A percentile compares a stretch with the other conserved stretches of the same genome.
Evolutionary conservation across 2,113 vertebrate species (phyloP).

Genomic region (Neodontobutis hainanensis): DNA sequence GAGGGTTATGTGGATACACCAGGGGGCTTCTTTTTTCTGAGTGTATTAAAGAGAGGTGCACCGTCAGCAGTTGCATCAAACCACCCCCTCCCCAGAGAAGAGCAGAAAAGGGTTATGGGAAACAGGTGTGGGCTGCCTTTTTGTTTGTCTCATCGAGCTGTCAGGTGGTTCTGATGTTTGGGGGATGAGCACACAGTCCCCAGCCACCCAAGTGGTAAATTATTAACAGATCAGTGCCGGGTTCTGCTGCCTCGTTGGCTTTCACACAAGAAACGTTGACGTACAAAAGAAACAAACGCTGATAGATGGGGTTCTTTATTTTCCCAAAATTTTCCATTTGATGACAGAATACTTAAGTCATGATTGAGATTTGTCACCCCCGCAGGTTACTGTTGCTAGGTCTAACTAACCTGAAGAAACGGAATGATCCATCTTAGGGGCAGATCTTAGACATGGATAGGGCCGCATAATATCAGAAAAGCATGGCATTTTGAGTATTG

Average conservation of each 20-base stretch:
- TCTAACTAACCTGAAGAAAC: not conserved
- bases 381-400: not conserved
- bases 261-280: constrained; percentile 16
- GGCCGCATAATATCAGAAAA: too few species aligned
- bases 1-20: constrained; percentile 47
- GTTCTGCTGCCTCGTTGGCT: constrained; percentile 24
- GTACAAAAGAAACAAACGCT: not conserved
- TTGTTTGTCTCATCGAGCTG: constrained; percentile 65
- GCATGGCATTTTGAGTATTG: too few species aligned
- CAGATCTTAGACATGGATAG: too few species aligned
- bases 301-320: constrained; percentile 17
- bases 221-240: constrained; percentile 46
- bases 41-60: constrained; percentile 55
- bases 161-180: constrained; percentile 54
- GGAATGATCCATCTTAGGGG: too few species aligned
- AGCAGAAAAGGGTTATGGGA: constrained; percentile 66
- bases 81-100: constrained; percentile 57
- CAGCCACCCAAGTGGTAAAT: constrained; percentile 66
- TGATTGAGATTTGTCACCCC: not conserved
- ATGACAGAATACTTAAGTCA: not conserved
- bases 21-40: constrained; percentile 40
- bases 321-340: not conserved
- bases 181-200: constrained; percentile 58
- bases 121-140: constrained; percentile 69
- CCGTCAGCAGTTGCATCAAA: constrained; percentile 58